Percentiles rank a stretch among this genome's conserved stretches.
These are phyloP conservation scores for Saxidomus purpurata DNA, from an alignment of 1,140 invertebrate genomes.

Conservation along the genomic window DNA sequence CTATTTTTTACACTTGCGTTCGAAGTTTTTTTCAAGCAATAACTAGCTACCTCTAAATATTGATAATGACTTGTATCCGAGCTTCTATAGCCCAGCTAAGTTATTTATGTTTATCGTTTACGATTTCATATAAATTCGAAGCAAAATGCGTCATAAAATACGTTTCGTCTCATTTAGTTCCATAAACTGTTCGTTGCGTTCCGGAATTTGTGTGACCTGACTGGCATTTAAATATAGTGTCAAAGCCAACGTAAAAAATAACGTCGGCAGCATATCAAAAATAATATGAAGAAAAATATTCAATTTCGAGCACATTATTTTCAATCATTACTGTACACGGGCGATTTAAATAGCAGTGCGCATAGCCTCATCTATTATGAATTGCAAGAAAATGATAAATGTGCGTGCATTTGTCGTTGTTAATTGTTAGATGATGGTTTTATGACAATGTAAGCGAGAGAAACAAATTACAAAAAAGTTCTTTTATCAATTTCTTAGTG, in stretches of 20 bases:
- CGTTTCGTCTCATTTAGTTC: background rate
- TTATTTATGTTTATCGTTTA: too few relatives aligned
- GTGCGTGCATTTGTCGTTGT: constrained; percentile 46
- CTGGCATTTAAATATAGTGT: background rate
- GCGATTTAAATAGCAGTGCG: constrained; percentile 24
- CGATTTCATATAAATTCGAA: background rate
- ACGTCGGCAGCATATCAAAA: background rate
- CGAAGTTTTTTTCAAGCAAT: too few relatives aligned
- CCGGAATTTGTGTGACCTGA: background rate
- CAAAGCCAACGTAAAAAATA: background rate
- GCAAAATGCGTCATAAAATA: background rate
- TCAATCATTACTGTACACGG: constrained; percentile 30
- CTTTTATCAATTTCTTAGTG: constrained; percentile 61
- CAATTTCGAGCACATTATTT: constrained; percentile 44
- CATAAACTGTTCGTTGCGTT: background rate
- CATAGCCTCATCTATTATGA: constrained; percentile 63
- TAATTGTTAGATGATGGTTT: constrained; percentile 52
- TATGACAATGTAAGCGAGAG: constrained; percentile 54
- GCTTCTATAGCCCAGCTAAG: too few relatives aligned
- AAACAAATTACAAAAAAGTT: constrained; percentile 55
- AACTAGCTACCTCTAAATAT: too few relatives aligned
- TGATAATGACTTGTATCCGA: too few relatives aligned
- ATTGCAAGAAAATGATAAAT: constrained; percentile 60
- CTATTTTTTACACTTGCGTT: too few relatives aligned
- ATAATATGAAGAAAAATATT: constrained; percentile 33